Evolutionary conservation across 2,888 invertebrate species (phyloP).

Genomic region (Punctoribates punctum): DNA sequence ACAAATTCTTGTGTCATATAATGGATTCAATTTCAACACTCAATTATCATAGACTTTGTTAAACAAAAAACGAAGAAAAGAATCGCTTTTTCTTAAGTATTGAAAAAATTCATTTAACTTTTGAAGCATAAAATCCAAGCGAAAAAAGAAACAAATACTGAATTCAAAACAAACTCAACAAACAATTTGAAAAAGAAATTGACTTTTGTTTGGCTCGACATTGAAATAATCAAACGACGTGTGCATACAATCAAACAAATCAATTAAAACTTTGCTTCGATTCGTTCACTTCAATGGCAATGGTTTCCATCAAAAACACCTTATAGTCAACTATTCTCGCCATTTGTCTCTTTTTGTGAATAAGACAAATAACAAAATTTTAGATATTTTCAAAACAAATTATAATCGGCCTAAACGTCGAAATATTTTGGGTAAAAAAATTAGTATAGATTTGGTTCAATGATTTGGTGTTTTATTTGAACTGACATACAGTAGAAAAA

Average conservation of each 20-base stretch:
- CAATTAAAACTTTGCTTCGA: too few relatives aligned
- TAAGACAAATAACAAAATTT: too few relatives aligned
- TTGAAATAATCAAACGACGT: too few relatives aligned
- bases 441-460: slow-evolving; percentile 2
- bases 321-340: too few relatives aligned
- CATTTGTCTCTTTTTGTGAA: too few relatives aligned
- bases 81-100: not conserved
- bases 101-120: not conserved
- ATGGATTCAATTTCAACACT: slow-evolving; percentile 2
- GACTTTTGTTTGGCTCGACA: too few relatives aligned
- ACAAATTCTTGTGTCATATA: not conserved
- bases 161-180: not conserved
- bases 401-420: too few relatives aligned
- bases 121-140: too few relatives aligned
- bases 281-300: too few relatives aligned
- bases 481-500: not conserved
- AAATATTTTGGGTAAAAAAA: not conserved
- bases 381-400: too few relatives aligned
- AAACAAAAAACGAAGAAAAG: not conserved
- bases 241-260: too few relatives aligned
- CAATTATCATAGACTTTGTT: not conserved
- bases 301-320: too few relatives aligned
- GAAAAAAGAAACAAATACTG: not conserved
- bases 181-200: not conserved
- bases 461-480: not conserved